phyloP scores from a whole-genome alignment of 1,140 invertebrate genomes.

The Philotrypesis tridentata region DNA sequence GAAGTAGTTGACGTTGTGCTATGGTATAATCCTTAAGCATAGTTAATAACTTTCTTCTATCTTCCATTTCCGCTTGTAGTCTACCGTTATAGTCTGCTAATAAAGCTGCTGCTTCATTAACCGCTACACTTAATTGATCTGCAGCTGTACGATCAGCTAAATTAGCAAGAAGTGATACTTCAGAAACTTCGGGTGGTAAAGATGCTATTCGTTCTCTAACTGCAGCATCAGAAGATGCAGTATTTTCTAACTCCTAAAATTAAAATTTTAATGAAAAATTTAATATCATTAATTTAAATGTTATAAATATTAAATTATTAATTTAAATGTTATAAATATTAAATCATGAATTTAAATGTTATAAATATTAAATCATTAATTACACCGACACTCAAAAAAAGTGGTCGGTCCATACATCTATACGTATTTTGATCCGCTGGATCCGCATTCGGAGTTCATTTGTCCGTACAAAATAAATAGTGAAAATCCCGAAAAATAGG shows the following conservation, averaged over 20 bases:
- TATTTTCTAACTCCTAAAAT: slow-evolving; percentile 91
- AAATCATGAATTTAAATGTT: slow-evolving; percentile 27
- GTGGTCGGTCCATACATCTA: too few species aligned
- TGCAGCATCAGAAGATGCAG: slow-evolving; percentile 93
- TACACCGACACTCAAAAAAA: too few species aligned
- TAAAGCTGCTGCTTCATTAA: slow-evolving; percentile 90
- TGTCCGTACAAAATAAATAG: too few species aligned
- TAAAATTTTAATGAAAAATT: slow-evolving; percentile 19
- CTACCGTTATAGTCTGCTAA: slow-evolving; percentile 92
- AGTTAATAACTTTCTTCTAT: slow-evolving; percentile 85
- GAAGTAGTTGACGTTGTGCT: slow-evolving; percentile 87
- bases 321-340: slow-evolving; percentile 37
- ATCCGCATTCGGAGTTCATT: too few species aligned
- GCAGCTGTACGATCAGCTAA: slow-evolving; percentile 85
- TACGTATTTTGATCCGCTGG: too few species aligned
- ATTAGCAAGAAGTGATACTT: slow-evolving; percentile 88
- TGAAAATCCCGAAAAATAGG: too few species aligned
- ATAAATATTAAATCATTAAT: slow-evolving; percentile 6
- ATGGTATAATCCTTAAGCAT: slow-evolving; percentile 92
- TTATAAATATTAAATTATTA: slow-evolving; percentile 6
- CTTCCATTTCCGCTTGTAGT: slow-evolving; percentile 90
- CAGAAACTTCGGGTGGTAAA: slow-evolving; percentile 94
- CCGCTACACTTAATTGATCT: slow-evolving; percentile 81
- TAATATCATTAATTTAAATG: slow-evolving; percentile 27
- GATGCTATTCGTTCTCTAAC: slow-evolving; percentile 94